Evolutionary conservation across 2,888 invertebrate genomes (phyloP), one percentile per base, ranked within the genome.

Genomic region (Ganaspis brasiliensis): DNA sequence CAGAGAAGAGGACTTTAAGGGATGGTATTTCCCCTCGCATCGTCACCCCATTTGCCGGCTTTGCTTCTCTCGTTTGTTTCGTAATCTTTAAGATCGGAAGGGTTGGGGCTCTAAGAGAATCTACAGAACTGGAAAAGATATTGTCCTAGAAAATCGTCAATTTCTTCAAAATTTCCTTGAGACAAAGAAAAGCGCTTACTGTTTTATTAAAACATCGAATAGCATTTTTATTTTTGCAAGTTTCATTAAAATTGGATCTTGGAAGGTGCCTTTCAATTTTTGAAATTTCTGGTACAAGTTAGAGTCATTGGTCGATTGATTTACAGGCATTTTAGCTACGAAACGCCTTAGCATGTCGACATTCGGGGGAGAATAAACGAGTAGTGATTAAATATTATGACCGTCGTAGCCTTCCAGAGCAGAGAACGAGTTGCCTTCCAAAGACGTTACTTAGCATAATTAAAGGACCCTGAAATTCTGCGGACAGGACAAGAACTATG

Each of bases 351-450:
- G 83, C 76, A 79, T 72, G 77, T 77, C 79, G 81, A 80, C 83
- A 79, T 86, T 85, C 79, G 74, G 76, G 85, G 83, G 84, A 84
- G 84, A 88, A 87, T 87, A 86, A 89, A 90, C 88, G 90, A 87
- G 87, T 88, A 86, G 90, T 89, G 90, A 91, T 91, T 90, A 91
- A 91, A 91, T 91, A 91, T 91, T 91, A 91, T 91, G 91, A 91
- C 90, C 90, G 86, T 87, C 87, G 88, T 84, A 86, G 88, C 86
- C 84, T 84, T 85, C 77, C 81, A 81, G 83, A 40, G 49, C n/a
- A 49, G n/a, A 49, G 16, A 82, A 86, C 83, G 83, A 84, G 83
- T 85, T 81, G 81, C 85, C 84, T 83, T 82, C 81, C 82, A 85
- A 83, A 85, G 86, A 87, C 87, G 87, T 89, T 89, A 91, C 91